Evolutionary conservation across 2,888 invertebrate species (phyloP).

Genomic region (Amphipoea oculea): DNA sequence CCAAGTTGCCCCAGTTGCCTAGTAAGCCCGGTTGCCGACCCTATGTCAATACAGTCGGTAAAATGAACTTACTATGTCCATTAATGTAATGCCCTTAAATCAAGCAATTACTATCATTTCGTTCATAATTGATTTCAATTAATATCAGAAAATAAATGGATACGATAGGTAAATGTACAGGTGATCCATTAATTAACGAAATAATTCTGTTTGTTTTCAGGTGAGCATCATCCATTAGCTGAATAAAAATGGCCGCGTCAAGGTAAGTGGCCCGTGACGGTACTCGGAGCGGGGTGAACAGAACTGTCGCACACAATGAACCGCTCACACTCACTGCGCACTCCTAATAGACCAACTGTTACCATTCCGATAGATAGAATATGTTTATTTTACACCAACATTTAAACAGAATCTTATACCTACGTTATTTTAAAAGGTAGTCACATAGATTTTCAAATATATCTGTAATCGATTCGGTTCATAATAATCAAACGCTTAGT

Average conservation of each 20-base stretch:
- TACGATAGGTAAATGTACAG: neutral
- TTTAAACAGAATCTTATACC: neutral
- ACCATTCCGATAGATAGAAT: neutral
- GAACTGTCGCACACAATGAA: neutral
- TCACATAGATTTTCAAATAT: neutral
- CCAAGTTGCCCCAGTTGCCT: neutral
- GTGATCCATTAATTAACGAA: constrained; percentile 1
- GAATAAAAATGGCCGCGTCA: neutral
- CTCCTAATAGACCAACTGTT: neutral
- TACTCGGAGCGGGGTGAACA: neutral
- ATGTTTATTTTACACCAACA: neutral
- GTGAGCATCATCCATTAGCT: constrained; percentile 38
- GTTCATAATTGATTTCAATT: neutral
- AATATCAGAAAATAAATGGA: neutral
- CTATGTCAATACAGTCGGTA: neutral
- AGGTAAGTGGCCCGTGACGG: constrained; percentile 29
- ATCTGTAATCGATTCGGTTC: neutral
- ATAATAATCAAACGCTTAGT: neutral
- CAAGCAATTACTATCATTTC: neutral
- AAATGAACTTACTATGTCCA: neutral
- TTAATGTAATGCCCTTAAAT: neutral
- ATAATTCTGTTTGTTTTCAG: constrained; percentile 44
- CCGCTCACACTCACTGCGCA: neutral
- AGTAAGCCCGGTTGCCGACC: neutral
- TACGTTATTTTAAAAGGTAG: neutral